Evolutionary conservation across 2,113 vertebrate genomes (phyloP).

Genomic region (Gavialis gangeticus): DNA sequence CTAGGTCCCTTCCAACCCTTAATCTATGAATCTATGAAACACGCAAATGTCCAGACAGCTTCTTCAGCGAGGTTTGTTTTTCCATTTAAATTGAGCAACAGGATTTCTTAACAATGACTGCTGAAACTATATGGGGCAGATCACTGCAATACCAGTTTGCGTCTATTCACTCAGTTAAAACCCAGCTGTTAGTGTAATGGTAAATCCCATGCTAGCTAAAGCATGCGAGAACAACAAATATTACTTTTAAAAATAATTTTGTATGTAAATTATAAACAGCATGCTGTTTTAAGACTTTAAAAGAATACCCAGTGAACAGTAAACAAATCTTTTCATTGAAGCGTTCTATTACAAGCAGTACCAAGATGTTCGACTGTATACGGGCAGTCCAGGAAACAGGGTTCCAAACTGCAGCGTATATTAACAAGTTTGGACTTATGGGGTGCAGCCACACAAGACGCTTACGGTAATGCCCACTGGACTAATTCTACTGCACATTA

Average conservation of each 20-base stretch:
- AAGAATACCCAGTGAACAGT: not conserved
- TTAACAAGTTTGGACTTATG: too few species aligned
- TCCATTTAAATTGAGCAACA: not conserved
- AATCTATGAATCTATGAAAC: too few species aligned
- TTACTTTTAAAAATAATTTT: not conserved
- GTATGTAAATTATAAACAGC: not conserved
- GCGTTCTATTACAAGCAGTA: not conserved
- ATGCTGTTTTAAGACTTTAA: not conserved
- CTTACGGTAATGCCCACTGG: too few species aligned
- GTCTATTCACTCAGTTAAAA: not conserved
- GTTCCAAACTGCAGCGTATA: too few species aligned
- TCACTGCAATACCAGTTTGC: not conserved
- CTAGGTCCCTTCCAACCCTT: too few species aligned
- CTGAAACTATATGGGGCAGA: not conserved
- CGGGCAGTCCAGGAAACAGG: too few species aligned
- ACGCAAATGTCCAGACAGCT: not conserved
- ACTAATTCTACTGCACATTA: too few species aligned
- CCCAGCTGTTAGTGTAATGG: rapidly evolving
- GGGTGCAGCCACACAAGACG: too few species aligned
- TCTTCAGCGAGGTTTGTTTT: not conserved
- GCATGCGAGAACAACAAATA: not conserved
- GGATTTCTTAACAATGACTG: rapidly evolving
- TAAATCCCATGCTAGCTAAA: not conserved
- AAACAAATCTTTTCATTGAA: not conserved
- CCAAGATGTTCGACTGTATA: not conserved